Conservation (phyloP, 1,140 invertebrate genomes). For the Lerema accius region DNA sequence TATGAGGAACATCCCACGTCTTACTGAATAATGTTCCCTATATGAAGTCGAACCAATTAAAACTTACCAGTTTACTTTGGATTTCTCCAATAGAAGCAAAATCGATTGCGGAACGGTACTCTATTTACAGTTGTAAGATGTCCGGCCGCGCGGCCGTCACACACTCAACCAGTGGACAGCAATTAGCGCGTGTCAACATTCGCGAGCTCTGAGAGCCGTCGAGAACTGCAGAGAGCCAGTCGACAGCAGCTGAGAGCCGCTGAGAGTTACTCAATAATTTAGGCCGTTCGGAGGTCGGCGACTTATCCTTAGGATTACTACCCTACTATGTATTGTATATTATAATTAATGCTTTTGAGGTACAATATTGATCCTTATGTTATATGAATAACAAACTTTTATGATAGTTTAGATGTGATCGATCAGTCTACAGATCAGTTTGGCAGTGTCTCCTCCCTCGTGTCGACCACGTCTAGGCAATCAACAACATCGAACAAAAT, state of each 20-base stretch:
- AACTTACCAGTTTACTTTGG: not conserved
- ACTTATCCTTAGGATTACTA: not conserved
- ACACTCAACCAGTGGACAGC: not conserved
- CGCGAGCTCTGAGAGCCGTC: not conserved
- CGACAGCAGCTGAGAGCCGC: not conserved
- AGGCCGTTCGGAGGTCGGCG: not conserved
- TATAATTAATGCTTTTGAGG: too few relatives aligned
- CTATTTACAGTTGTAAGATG: not conserved
- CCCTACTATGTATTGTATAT: too few relatives aligned
- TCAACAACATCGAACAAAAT: too few relatives aligned
- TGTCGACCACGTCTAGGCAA: too few relatives aligned
- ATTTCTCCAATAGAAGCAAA: not conserved
- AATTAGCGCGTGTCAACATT: constrained; percentile 11
- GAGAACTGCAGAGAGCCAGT: not conserved
- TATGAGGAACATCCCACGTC: too few relatives aligned
- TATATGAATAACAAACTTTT: too few relatives aligned
- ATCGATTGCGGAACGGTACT: not conserved
- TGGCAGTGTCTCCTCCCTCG: too few relatives aligned
- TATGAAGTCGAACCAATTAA: too few relatives aligned
- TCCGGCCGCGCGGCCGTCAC: not conserved
- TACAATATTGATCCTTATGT: too few relatives aligned
- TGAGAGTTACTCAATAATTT: not conserved
- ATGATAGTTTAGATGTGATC: too few relatives aligned
- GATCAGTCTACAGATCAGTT: too few relatives aligned
- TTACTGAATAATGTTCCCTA: too few relatives aligned